Base-by-base conservation (phyloP, 2,888 invertebrate species). In the Ctenicera cuprea region DNA sequence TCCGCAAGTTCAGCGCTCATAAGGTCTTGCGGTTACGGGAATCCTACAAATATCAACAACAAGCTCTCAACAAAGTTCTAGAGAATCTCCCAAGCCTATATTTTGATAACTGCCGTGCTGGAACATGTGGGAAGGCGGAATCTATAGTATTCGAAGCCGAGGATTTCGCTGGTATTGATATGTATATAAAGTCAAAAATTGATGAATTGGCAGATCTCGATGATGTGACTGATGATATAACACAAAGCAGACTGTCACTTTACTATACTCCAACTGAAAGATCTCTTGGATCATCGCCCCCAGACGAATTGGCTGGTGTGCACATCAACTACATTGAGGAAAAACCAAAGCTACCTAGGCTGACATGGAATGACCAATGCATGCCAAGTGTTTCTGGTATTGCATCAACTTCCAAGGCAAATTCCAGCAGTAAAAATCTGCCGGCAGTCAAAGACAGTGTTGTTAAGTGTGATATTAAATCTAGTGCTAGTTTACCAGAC, bases 41-140 rank as follows among this genome's bases (percentile, higher is more conserved):
- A 86, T 96, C 97, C 9, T 97, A 96, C 90, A 97, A 97, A 87
- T 95, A 97, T 85, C 97, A 98, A 87, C 98, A 98, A 86, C 96
- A 97, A 87, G 96, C 97, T 11, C 88, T 98, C 64, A 96, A 97
- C 88, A 97, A 97, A 86, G 94, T 98, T 5, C 88, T 98, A 71
- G 98, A 98, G 87, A 97, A 97, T 86, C 89, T 98, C 81, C 96
- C 96, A 45, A 95, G 93, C 83, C 89, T 96, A 66, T 96, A 97
- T 88, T 93, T 97, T 85, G 97, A 97, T 86, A 97, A 97, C 88
- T 98, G 98, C 85, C 93, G 96, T 41, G 95, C 94, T 79, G 94
- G 95, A 3, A 93, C 92, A 14, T 95, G 93, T 87, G 94, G 92
- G 3, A 89, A 91, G 33, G 93, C 94, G 78, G 95, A 95, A 84